Conservation (phyloP, 2,888 invertebrate species). For the Pyrgus malvae region DNA sequence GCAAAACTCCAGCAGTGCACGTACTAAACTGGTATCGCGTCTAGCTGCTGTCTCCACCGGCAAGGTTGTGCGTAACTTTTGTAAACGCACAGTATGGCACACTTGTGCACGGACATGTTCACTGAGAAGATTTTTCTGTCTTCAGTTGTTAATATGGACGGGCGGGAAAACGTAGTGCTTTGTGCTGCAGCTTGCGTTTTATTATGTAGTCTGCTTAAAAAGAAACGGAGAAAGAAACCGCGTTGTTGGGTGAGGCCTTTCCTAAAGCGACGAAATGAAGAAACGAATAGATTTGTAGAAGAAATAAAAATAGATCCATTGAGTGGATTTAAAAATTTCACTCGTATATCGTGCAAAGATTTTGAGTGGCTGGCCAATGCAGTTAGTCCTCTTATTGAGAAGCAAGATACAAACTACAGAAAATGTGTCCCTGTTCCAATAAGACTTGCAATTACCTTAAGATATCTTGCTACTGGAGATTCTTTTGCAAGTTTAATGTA, state of each 20-base stretch:
- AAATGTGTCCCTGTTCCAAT: conserved; percentile 32
- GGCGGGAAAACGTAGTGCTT: conserved; percentile 35
- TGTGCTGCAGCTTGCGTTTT: conserved; percentile 33
- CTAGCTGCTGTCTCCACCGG: neutral
- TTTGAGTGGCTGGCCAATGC: conserved; percentile 21
- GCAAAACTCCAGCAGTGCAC: too few species aligned
- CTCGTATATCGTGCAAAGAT: conserved; percentile 30
- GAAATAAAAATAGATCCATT: conserved; percentile 28
- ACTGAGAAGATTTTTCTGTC: conserved; percentile 11
- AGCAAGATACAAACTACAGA: conserved; percentile 32
- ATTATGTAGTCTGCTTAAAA: conserved; percentile 28
- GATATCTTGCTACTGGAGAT: conserved; percentile 32
- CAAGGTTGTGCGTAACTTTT: neutral
- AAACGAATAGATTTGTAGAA: conserved; percentile 35
- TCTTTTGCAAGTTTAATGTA: conserved; percentile 29
- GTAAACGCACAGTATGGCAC: neutral
- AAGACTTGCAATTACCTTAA: conserved; percentile 34
- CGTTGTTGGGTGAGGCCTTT: conserved; percentile 34
- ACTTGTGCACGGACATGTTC: conserved; percentile 19
- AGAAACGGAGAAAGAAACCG: conserved; percentile 35
- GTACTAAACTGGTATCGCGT: neutral
- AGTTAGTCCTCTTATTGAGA: conserved; percentile 27
- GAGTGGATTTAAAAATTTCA: conserved; percentile 31
- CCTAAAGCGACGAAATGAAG: conserved; percentile 33
- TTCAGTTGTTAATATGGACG: conserved; percentile 29